A percentile compares a stretch with the other conserved stretches of the same genome.
phyloP scores from a whole-genome alignment of 2,888 invertebrate genomes.

The Ochlodes sylvanus region DNA sequence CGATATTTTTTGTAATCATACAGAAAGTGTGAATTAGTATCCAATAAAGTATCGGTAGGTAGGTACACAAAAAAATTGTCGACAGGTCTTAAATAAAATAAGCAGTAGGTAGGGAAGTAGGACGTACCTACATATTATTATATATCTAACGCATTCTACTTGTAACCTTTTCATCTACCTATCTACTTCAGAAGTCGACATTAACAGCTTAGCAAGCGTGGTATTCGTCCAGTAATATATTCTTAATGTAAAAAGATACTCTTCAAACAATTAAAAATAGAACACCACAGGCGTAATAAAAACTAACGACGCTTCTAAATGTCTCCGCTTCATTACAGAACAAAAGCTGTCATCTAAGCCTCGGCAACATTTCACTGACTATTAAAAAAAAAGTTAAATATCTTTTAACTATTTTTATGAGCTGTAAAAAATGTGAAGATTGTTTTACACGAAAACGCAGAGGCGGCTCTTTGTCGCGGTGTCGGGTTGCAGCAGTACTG shows the following conservation, averaged over 20 bases:
- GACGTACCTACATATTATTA: too few species aligned
- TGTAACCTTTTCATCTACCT: constrained; percentile 36
- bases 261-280: constrained; percentile 72
- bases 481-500: constrained; percentile 69
- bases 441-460: constrained; percentile 79
- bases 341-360: constrained; percentile 83
- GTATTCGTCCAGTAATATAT: constrained; percentile 45
- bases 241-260: constrained; percentile 55
- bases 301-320: constrained; percentile 72
- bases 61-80: too few species aligned
- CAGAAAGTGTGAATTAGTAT: too few species aligned
- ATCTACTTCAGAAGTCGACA: constrained; percentile 33
- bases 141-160: constrained; percentile 9
- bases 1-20: background rate
- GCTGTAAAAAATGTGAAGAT: constrained; percentile 82
- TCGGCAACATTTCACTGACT: constrained; percentile 84
- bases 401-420: constrained; percentile 84
- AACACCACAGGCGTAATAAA: constrained; percentile 71
- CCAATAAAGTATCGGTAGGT: too few species aligned
- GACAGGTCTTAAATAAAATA: too few species aligned
- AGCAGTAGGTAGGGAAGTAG: too few species aligned
- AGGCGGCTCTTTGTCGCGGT: constrained; percentile 82
- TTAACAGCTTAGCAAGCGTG: constrained; percentile 38
- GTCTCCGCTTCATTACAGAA: constrained; percentile 82
- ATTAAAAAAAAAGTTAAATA: constrained; percentile 77